Evolutionary conservation across 2,888 invertebrate genomes (phyloP).

Genomic region (Megastigmus dorsalis): DNA sequence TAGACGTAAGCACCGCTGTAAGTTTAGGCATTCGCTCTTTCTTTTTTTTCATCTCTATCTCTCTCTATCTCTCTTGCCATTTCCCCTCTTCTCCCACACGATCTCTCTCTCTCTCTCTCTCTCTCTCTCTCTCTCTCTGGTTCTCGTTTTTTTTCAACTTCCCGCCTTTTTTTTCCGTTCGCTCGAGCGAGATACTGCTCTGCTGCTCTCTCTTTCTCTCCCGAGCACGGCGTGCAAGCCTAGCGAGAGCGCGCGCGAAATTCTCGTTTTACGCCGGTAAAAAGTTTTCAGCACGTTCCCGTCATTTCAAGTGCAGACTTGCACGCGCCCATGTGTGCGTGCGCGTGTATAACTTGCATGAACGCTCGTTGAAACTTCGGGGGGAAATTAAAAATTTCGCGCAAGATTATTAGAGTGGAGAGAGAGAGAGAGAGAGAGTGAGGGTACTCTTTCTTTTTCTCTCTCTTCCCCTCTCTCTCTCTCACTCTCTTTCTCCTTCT

Average conservation of each 20-base stretch:
- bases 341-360: slow-evolving; percentile 30
- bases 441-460: no score
- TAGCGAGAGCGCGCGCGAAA: slow-evolving; percentile 39
- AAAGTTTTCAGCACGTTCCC: slow-evolving; percentile 43
- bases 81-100: not conserved
- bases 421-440: no score
- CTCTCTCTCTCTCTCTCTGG: not conserved
- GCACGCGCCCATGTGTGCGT: not conserved
- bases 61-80: not conserved
- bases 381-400: slow-evolving; percentile 52
- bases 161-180: slow-evolving; percentile 8
- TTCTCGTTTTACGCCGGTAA: slow-evolving; percentile 39
- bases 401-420: slow-evolving; percentile 49
- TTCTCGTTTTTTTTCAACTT: slow-evolving; percentile 21
- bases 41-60: not conserved
- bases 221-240: no score
- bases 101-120: not conserved
- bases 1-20: slow-evolving; percentile 46
- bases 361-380: slow-evolving; percentile 43
- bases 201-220: no score
- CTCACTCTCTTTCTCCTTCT: not conserved
- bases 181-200: slow-evolving; percentile 24
- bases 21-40: slow-evolving; percentile 40
- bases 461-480: not conserved
- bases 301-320: slow-evolving; percentile 40